Base-by-base conservation (phyloP, 2,888 invertebrate genomes). In the Lathronympha strigana region DNA sequence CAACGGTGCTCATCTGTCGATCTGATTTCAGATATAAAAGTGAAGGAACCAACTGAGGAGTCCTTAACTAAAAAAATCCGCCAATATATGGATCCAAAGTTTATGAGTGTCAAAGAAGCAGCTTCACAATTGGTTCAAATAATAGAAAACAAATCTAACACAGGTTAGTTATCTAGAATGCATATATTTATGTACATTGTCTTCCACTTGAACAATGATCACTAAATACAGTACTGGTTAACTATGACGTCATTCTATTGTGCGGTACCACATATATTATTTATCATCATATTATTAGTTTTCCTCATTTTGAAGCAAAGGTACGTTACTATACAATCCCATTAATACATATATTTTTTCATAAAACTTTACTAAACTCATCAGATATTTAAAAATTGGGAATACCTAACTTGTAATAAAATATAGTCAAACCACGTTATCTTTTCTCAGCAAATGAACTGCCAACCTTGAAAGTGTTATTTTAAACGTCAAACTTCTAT, bases 21-120 rank as follows among this genome's bases (percentile, higher is more conserved):
- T 11, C 31, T 60, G 15, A 28, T 88, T 91, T 76, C 93, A 94
- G 99, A 99, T 90, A 99, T 99, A 67, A 98, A 99, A 93, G 97
- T 99, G 1, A 99, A 99, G 88, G 99, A 99, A 86, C 98, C 98
- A 69, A 97, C 98, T 23, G 93, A 97, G 71, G 99, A 99, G 83
- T 98, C 98, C 77, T 84, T 99, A 72, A 96, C 96, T 78, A 97
- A 95, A 84, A 98, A 97, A 80, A 95, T 96, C 70, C 95, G 96
- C 70, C 96, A 97, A 76, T 99, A 97, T 84, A 97, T 98, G 94
- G 97, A 98, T 4, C 97, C 99, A 0, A 94, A 96, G 74, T 99
- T 98, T 83, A 98, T 99, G 98, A 95, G 95, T 43, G 97, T 96
- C 0, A 93, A 93, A 53, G 96, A 98, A 91, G 99, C 99, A 19